Evolutionary conservation across 2,113 vertebrate genomes (phyloP).

Genomic region (Phrynosoma platyrhinos): DNA sequence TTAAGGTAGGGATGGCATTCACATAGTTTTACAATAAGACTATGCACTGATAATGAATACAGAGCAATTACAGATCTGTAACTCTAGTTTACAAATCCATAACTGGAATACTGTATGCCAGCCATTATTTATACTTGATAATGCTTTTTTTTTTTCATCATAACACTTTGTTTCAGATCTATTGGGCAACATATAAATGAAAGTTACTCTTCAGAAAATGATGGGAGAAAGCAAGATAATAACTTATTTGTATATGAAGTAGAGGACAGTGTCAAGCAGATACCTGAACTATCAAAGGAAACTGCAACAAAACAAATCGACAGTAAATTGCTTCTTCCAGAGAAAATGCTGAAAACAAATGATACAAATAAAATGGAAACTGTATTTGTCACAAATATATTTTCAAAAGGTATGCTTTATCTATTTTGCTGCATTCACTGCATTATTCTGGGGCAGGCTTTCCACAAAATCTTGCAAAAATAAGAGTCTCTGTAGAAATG

Average conservation of each 20-base stretch:
- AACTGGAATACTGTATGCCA: not conserved
- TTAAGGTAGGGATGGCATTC: no score
- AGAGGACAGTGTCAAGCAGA: conserved; percentile 14
- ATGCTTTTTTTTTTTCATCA: conserved; percentile 30
- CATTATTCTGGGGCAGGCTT: not conserved
- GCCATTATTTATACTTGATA: conserved; percentile 4
- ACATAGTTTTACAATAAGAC: no score
- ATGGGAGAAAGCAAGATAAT: conserved; percentile 32
- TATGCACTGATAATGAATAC: no score
- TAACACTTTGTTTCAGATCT: conserved; percentile 50
- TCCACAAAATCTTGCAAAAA: not conserved
- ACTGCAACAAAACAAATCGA: conserved; percentile 36
- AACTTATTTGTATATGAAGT: conserved; percentile 9
- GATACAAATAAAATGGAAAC: conserved; percentile 45
- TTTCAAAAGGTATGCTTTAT: conserved; percentile 67
- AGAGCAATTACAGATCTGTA: no score
- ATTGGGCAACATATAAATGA: conserved; percentile 44
- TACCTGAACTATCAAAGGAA: conserved; percentile 35
- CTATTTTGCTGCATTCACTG: conserved; percentile 26
- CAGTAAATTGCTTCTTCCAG: conserved; percentile 39
- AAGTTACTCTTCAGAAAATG: conserved; percentile 58
- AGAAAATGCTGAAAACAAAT: conserved; percentile 54
- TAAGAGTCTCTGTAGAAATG: not conserved
- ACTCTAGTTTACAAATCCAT: no score
- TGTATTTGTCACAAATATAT: conserved; percentile 28